Conservation (phyloP, 2,113 vertebrate genomes). For the Psophia crepitans region DNA sequence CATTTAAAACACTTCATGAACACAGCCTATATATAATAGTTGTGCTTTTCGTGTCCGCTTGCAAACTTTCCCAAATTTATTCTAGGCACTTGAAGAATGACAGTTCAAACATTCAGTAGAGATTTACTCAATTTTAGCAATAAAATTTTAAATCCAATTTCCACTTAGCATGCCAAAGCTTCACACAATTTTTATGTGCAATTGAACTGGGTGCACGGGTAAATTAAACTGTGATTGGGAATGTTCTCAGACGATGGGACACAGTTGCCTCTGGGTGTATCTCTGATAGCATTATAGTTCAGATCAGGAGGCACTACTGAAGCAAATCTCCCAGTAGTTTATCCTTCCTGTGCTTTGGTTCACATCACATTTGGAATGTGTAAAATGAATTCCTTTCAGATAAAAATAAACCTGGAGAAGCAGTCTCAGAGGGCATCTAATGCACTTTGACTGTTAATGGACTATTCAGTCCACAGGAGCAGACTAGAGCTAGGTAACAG, state of each 20-base stretch:
- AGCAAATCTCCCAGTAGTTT: conserved; percentile 6
- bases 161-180: background rate
- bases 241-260: background rate
- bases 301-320: background rate
- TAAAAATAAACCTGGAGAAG: conserved; percentile 46
- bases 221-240: conserved; percentile 12
- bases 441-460: conserved; percentile 16
- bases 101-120: conserved; percentile 3
- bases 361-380: conserved; percentile 34
- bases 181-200: conserved; percentile 10
- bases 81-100: background rate
- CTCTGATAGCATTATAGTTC: background rate
- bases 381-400: conserved; percentile 42
- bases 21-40: background rate
- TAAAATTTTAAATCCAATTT: conserved; percentile 33
- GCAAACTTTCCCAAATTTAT: conserved; percentile 35
- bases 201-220: conserved; percentile 13
- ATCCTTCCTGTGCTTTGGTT: conserved; percentile 32
- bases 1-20: background rate
- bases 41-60: background rate
- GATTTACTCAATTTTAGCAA: conserved; percentile 32
- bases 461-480: background rate
- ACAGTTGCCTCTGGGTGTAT: background rate
- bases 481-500: background rate
- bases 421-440: background rate